Base-by-base conservation (phyloP, 2,888 invertebrate genomes). In the Tiliacea citrago region DNA sequence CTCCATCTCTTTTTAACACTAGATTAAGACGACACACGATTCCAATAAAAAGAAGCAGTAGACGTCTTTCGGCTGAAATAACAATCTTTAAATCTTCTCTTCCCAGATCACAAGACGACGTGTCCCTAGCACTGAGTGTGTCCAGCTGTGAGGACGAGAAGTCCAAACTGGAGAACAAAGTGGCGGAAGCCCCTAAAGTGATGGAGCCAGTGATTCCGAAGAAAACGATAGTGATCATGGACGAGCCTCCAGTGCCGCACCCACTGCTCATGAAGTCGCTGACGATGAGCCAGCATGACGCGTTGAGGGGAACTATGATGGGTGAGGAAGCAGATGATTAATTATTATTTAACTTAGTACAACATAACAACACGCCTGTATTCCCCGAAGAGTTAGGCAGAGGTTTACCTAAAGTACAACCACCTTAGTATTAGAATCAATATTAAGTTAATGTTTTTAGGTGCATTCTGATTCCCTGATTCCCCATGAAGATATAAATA, bases 141-240 rank as follows among this genome's bases (percentile, higher is more conserved):
- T 96, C 96, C 13, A 97, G 96, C 86, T 96, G 96, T 77, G 96
- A 97, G 84, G 96, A 97, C 24, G 96, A 96, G 8, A 95, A 94
- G 78, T 96, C 96, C 0, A 96, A 96, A 83, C 81, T 93, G 61
- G 96, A 95, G 55, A 88, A 86, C 65, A 95, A 91, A 73, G 62
- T 49, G 16, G 1, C 75, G 78, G 94, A 91, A 80, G 73, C 82
- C 67, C 90, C 86, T 24, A 91, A 86, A 76, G 81, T 80, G 24
- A 81, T 81, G 16, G 92, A 91, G 68, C 83, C 90, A 10, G 94
- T 94, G 76, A 85, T 95, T 13, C 95, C 95, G 21, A 93, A 92
- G 87, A 96, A 95, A 87, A 95, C 92, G 2, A 95, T 96, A 71
- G 90, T 96, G 24, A 95, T 96, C 68, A 86, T 93, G 83, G 96